Evolutionary conservation across 2,888 invertebrate species (phyloP).

Genomic region (Spatulosminthurus flaviceps): DNA sequence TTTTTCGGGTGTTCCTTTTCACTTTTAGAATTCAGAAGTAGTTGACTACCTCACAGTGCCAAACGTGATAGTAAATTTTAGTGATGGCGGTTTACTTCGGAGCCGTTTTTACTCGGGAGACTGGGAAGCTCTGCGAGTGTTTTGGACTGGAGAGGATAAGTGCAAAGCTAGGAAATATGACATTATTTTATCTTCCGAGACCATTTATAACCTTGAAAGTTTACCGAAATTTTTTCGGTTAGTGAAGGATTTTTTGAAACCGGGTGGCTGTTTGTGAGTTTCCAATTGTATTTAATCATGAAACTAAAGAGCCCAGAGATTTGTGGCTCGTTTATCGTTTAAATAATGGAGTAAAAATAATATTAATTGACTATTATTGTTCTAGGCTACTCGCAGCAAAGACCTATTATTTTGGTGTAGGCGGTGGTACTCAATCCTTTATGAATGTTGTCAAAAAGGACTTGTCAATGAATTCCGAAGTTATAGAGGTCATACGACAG

Average conservation of each 20-base stretch:
- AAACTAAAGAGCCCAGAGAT: too few species aligned
- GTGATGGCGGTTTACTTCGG: slow-evolving; percentile 65
- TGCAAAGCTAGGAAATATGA: slow-evolving; percentile 74
- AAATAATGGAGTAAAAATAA: slow-evolving; percentile 31
- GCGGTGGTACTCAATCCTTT: slow-evolving; percentile 85
- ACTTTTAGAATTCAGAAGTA: slow-evolving; percentile 84
- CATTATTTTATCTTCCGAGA: slow-evolving; percentile 89
- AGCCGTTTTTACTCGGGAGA: slow-evolving; percentile 75
- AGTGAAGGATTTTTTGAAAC: slow-evolving; percentile 73
- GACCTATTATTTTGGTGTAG: slow-evolving; percentile 93
- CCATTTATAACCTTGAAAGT: slow-evolving; percentile 86
- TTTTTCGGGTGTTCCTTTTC: background rate
- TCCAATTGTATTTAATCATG: too few species aligned
- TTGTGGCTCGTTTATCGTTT: too few species aligned
- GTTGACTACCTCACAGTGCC: slow-evolving; percentile 81
- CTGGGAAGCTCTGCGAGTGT: slow-evolving; percentile 73
- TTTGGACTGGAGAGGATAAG: slow-evolving; percentile 60
- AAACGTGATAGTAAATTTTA: slow-evolving; percentile 71
- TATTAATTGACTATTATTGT: background rate
- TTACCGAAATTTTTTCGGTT: slow-evolving; percentile 79
- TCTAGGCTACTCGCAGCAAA: slow-evolving; percentile 83
- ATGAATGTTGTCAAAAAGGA: slow-evolving; percentile 71
- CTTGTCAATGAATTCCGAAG: slow-evolving; percentile 69
- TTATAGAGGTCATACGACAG: slow-evolving; percentile 63
- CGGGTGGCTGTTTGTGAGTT: slow-evolving; percentile 75